Base-by-base conservation (phyloP, 2,888 invertebrate species). In the Macrosiphum euphorbiae region DNA sequence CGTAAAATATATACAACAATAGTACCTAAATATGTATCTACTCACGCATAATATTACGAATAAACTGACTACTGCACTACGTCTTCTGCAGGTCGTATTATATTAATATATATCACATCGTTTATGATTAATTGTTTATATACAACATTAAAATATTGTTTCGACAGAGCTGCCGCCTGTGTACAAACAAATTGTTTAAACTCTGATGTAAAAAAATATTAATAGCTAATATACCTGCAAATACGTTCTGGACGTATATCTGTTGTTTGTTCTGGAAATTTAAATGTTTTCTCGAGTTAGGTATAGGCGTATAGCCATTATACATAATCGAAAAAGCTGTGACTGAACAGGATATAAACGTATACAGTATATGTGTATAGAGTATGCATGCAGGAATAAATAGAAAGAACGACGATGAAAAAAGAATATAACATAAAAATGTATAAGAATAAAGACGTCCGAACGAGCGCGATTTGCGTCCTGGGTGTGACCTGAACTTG, bases 401-500 rank as follows among this genome's bases (percentile, higher is more conserved):
- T 50, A 52, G 8, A 35, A 28, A 52, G 10, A 35, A 78, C 13
- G 35, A 41, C 16, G n/a, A 50, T n/a, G 84, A 52, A 41, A 44
- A 84, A 85, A 58, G 47, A 28, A 41, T 47, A 47, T 47, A 28
- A 55, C 8, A 78, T 35, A 78, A 78, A 35, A 78, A 78, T 78
- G 20, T 78, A 35, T 35, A 78, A 78, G 78, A 78, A 78, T 78
- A 78, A 44, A 89, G 58, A 91, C 58, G 85, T 58, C 28, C 28
- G 35, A 90, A 13, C 16, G 52, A 47, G 50, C 20, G 92, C 88
- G 92, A 92, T 92, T 92, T 55, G 92, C 84, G 89, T 84, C 55
- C n/a, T 89, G 88, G 92, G 92, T 84, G 92, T 92, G 92, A 92
- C 92, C 92, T 47, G 92, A 84, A 92, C 88, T 92, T n/a, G 92